Base-by-base conservation (phyloP, 2,888 invertebrate species). In the Tubiluchus corallicola region DNA sequence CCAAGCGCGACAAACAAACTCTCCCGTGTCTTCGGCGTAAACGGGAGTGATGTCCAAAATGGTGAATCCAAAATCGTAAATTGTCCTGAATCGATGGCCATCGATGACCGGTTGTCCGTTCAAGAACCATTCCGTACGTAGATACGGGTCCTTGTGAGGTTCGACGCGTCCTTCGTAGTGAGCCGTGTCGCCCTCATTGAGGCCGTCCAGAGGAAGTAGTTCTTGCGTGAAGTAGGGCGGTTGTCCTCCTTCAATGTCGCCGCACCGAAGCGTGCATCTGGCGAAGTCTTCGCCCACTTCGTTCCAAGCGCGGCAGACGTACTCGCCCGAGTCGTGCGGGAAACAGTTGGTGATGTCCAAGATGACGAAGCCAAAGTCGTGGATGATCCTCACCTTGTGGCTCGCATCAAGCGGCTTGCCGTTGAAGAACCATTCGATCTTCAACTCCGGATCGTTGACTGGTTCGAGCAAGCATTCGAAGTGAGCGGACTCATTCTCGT, bases 51-150 rank as follows among this genome's bases (percentile, higher is more conserved):
- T 80, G 70, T 96, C 96, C 49, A 98, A 72, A 54, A 94, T 90
- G 3, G 94, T 92, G 62, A 87, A 92, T 44, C 96, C 94, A 66
- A 96, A 94, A 62, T 96, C 94, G 58, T 88, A 85, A 54, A 90
- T 88, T 0, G 92, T 92, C 66, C 92, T 92, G 52, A 90, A 80
- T 59, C 90, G 76, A 3, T 85, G 85, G 47, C 88, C 88, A 9
- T 29, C 18, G 9, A 5, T 29, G 29, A 29, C 29, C 9, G 29
- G 29, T n/a, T 29, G 5, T 29, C 29, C 29, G 29, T 29, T 29
- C 9, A 29, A 29, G n/a, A 29, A 29, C 29, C 29, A 29, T 29
- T 29, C 29, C n/a, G 29, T 29, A 9, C 29, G 9, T n/a, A 29
- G 29, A 29, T 29, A 9, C n/a, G 29, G 29, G n/a, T 29, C 29